A percentile compares a stretch with the other conserved stretches of the same genome.
These are phyloP conservation scores for Lampropteryx suffumata DNA, from an alignment of 2,888 invertebrate genomes.

Conservation along the genomic window DNA sequence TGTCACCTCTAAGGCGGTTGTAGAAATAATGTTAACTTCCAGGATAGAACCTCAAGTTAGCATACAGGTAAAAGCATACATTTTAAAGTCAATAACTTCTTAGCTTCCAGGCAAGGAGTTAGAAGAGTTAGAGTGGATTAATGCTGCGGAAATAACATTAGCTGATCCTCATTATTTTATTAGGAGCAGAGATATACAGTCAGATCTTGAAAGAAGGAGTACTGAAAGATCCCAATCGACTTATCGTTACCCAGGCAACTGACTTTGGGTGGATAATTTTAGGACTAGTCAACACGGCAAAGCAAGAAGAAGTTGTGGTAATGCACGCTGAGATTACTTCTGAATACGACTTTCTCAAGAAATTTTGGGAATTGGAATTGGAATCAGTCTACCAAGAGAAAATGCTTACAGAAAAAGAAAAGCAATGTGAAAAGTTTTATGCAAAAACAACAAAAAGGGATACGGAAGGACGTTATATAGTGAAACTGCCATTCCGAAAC, in stretches of 20 bases:
- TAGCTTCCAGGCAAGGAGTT: neutral
- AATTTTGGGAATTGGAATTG: constrained; percentile 37
- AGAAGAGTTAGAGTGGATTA: neutral
- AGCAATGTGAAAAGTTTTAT: constrained; percentile 27
- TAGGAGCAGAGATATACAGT: too few relatives aligned
- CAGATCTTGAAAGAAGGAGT: too few relatives aligned
- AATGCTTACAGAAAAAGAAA: constrained; percentile 28
- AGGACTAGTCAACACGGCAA: neutral
- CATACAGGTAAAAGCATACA: neutral
- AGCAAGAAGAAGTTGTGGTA: neutral
- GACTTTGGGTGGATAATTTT: constrained; percentile 1
- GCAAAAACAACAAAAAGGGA: neutral
- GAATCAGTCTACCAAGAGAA: constrained; percentile 10
- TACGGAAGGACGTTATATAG: neutral
- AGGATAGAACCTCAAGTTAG: neutral
- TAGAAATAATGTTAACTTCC: neutral
- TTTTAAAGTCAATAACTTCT: neutral
- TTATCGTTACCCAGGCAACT: neutral
- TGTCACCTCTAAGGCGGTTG: neutral
- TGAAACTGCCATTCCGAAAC: neutral
- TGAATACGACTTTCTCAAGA: constrained; percentile 23
- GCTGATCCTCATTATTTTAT: neutral
- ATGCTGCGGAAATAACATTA: neutral
- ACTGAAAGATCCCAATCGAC: neutral
- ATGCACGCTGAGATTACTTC: constrained; percentile 4